Percentiles rank a stretch among this genome's conserved stretches.
phyloP scores from a whole-genome alignment of 2,888 invertebrate genomes.

The Ornithoptera priamus region DNA sequence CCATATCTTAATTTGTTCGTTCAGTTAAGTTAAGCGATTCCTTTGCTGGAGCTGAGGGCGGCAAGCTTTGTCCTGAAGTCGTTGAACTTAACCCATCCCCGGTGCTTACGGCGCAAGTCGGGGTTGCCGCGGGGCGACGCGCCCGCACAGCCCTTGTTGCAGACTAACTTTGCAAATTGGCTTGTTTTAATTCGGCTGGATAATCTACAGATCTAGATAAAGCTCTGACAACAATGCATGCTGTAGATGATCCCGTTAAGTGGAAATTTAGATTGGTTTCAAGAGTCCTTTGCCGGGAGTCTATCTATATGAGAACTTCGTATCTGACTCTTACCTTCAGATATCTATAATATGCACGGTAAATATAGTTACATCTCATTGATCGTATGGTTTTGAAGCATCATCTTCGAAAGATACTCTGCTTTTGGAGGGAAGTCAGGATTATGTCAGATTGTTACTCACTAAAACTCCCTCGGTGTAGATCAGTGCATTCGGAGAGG shows the following conservation, averaged over 20 bases:
- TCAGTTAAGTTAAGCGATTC: constrained; percentile 1
- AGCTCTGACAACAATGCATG: not conserved
- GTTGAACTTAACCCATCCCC: constrained; percentile 16
- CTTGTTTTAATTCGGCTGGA: constrained; percentile 23
- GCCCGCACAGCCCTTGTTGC: not conserved
- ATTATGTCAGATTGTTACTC: too few species aligned
- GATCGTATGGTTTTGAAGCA: too few species aligned
- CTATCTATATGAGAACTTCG: too few species aligned
- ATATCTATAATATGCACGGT: too few species aligned
- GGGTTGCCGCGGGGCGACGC: not conserved
- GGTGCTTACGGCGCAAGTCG: not conserved
- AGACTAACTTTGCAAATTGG: constrained; percentile 13
- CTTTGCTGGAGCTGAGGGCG: constrained; percentile 3
- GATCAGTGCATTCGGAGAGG: too few species aligned
- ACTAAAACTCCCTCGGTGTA: too few species aligned
- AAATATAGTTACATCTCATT: too few species aligned
- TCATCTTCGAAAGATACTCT: too few species aligned
- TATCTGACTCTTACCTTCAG: too few species aligned
- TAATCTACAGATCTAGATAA: constrained; percentile 4
- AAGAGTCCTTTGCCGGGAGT: too few species aligned
- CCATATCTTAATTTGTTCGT: constrained; percentile 8
- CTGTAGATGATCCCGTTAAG: not conserved
- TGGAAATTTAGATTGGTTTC: not conserved
- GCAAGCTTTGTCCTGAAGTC: constrained; percentile 14
- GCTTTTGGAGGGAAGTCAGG: too few species aligned